Conservation (phyloP, 2,888 invertebrate genomes). For the Biston stratarius region DNA sequence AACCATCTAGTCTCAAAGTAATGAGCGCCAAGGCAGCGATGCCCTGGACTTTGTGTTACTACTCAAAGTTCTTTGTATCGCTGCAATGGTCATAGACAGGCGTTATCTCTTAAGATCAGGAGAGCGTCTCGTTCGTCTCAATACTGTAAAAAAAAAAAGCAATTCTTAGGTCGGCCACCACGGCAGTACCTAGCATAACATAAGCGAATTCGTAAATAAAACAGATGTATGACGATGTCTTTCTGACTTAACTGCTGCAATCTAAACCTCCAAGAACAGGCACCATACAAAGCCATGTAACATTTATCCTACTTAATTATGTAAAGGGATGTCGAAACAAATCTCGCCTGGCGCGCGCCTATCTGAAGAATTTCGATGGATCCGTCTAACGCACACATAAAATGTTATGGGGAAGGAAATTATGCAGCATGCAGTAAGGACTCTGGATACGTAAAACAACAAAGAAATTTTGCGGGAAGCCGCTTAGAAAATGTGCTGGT, state of each 20-base stretch:
- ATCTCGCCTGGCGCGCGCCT: slow-evolving; percentile 51
- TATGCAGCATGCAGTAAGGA: slow-evolving; percentile 28
- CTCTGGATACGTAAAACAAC: not conserved
- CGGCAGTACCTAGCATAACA: not conserved
- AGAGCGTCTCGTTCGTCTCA: no score
- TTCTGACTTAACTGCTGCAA: slow-evolving; percentile 15
- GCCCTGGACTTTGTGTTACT: no score
- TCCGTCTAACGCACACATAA: slow-evolving; percentile 48
- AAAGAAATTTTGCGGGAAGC: no score
- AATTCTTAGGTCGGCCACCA: no score
- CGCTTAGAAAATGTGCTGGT: no score
- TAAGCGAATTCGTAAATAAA: not conserved
- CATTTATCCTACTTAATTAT: slow-evolving; percentile 53
- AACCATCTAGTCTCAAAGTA: no score
- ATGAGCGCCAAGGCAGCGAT: no score
- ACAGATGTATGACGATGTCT: slow-evolving; percentile 1
- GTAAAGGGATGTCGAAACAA: slow-evolving; percentile 54
- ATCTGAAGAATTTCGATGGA: slow-evolving; percentile 48
- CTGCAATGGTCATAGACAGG: no score
- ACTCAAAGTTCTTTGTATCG: no score
- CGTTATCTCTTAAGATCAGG: no score
- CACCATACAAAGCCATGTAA: slow-evolving; percentile 38
- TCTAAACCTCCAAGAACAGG: slow-evolving; percentile 21
- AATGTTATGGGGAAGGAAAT: slow-evolving; percentile 45
- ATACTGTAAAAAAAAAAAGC: no score